These are phyloP conservation scores for Seira ritae DNA, from an alignment of 2,888 invertebrate genomes.

Conservation along the genomic window DNA sequence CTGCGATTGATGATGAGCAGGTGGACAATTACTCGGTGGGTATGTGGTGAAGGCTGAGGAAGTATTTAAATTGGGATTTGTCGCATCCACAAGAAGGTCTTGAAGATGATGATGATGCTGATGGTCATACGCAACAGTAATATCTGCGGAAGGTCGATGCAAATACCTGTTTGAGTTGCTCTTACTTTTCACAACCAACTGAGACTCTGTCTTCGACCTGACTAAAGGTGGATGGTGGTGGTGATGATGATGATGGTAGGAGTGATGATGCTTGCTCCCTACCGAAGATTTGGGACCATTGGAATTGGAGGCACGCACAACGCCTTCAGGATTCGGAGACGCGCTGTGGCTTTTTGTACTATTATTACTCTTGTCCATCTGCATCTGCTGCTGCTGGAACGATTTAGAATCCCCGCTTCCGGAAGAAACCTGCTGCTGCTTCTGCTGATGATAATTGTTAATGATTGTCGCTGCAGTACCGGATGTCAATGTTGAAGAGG, in stretches of 20 bases:
- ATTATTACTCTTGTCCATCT: conserved; percentile 17
- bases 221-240: conserved; percentile 62
- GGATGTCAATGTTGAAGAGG: conserved; percentile 64
- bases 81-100: conserved; percentile 49
- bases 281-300: neutral
- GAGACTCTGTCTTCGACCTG: conserved; percentile 71
- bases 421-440: conserved; percentile 22
- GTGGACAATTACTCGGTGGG: conserved; percentile 44
- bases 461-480: conserved; percentile 60
- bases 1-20: conserved; percentile 61
- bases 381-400: conserved; percentile 12
- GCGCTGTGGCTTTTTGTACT: conserved; percentile 21
- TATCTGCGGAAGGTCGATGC: conserved; percentile 50
- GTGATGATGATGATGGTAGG: conserved; percentile 37
- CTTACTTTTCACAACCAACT: conserved; percentile 69
- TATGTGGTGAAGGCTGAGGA: conserved; percentile 23
- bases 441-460: conserved; percentile 53
- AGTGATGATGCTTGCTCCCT: conserved; percentile 31
- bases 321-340: conserved; percentile 26
- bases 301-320: conserved; percentile 21
- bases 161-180: conserved; percentile 47
- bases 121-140: conserved; percentile 12
- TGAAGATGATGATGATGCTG: conserved; percentile 41
- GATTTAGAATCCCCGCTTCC: neutral
- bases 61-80: conserved; percentile 41